Conservation (phyloP, 2,113 vertebrate species). For the Galeopterus variegatus region DNA sequence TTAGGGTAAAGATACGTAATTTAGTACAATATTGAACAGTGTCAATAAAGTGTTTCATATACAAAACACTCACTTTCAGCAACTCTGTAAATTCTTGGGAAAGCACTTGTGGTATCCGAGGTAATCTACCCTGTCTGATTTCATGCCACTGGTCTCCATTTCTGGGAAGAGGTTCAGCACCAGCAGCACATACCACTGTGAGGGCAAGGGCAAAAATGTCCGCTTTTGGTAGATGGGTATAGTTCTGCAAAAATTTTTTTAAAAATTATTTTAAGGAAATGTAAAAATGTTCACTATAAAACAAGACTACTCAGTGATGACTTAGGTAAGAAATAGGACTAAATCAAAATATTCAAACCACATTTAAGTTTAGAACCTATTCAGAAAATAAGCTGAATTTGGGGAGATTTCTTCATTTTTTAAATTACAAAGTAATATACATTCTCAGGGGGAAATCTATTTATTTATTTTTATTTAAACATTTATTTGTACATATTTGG, state of each 20-base stretch:
- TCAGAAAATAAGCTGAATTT: constrained; percentile 38
- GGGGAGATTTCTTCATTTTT: neutral
- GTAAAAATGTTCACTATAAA: constrained; percentile 48
- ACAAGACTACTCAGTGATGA: neutral
- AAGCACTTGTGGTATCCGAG: constrained; percentile 95
- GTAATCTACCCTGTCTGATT: constrained; percentile 95
- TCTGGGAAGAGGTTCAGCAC: constrained; percentile 95
- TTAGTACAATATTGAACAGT: constrained; percentile 1
- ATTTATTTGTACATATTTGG: no score
- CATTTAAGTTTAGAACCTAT: constrained; percentile 15
- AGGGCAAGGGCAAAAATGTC: constrained; percentile 98
- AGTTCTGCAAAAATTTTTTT: constrained; percentile 89
- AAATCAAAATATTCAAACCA: constrained; percentile 43
- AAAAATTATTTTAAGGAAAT: neutral
- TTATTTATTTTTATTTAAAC: no score
- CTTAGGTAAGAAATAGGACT: constrained; percentile 4
- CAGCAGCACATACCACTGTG: constrained; percentile 95
- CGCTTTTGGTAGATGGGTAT: constrained; percentile 94
- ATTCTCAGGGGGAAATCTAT: neutral
- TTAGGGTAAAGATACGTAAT: neutral
- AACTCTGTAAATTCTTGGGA: constrained; percentile 94
- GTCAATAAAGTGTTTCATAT: neutral
- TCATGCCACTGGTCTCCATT: constrained; percentile 99
- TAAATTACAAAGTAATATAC: constrained; percentile 58
- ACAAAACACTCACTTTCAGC: constrained; percentile 92